Evolutionary conservation across 1,140 invertebrate species (phyloP).

Genomic region (Drosophila sp.): DNA sequence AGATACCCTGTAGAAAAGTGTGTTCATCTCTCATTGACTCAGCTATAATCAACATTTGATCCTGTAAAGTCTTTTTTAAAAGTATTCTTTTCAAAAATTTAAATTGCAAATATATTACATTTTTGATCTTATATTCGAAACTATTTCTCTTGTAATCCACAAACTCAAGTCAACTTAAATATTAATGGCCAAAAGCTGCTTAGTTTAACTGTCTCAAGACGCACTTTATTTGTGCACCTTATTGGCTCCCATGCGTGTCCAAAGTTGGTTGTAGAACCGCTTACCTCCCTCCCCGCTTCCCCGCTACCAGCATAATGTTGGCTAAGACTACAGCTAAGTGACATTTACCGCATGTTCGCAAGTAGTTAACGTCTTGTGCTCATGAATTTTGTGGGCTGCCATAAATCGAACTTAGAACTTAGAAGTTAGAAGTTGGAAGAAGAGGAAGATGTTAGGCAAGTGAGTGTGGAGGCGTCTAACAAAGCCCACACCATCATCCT

Average conservation of each 20-base stretch:
- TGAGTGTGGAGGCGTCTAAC: conserved; percentile 24
- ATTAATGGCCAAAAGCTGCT: conserved; percentile 42
- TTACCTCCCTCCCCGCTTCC: background rate
- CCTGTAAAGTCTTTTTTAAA: too few relatives aligned
- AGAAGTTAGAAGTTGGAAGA: conserved; percentile 38
- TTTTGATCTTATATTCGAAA: background rate
- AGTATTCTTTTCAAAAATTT: too few relatives aligned
- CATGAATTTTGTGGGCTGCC: conserved; percentile 48
- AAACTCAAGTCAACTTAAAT: conserved; percentile 43
- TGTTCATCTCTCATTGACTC: background rate
- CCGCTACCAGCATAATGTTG: conserved; percentile 4
- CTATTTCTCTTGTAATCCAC: background rate
- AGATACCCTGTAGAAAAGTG: conserved; percentile 1
- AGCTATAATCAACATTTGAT: too few relatives aligned
- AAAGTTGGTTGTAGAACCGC: conserved; percentile 5
- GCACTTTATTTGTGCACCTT: too few relatives aligned
- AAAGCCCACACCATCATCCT: conserved; percentile 5
- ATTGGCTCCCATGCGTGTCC: conserved; percentile 23
- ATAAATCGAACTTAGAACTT: too few relatives aligned
- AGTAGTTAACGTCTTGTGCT: conserved; percentile 33
- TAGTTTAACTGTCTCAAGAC: background rate
- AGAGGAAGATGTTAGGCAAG: conserved; percentile 17
- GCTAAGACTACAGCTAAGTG: conserved; percentile 28
- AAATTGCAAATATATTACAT: background rate
- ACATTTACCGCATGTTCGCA: conserved; percentile 62